Evolutionary conservation across 2,797 vertebrate genomes (phyloP).

Genomic region (Lithobates pipiens): DNA sequence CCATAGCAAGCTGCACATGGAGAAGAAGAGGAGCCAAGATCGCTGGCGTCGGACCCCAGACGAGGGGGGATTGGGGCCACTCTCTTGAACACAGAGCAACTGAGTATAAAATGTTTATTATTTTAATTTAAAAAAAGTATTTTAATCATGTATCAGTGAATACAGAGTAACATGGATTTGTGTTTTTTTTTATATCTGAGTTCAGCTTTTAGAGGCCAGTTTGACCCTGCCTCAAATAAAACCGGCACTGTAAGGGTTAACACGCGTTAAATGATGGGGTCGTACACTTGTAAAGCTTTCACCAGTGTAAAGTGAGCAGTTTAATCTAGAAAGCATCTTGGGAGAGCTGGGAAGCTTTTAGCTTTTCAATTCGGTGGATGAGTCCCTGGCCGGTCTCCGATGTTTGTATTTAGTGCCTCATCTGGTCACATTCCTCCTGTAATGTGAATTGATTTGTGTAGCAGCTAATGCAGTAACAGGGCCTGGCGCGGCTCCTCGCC

Average conservation of each 20-base stretch:
- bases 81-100: too few species aligned
- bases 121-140: too few species aligned
- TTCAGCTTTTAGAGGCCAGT: not conserved
- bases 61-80: too few species aligned
- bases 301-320: not conserved
- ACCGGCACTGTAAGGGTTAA: not conserved
- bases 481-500: constrained; percentile 18
- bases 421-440: constrained; percentile 50
- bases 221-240: not conserved
- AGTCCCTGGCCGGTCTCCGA: constrained; percentile 8
- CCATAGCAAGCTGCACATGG: too few species aligned
- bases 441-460: constrained; percentile 55
- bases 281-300: too few species aligned
- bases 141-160: too few species aligned
- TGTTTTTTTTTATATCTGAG: not conserved
- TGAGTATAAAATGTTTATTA: too few species aligned
- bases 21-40: too few species aligned
- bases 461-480: constrained; percentile 35
- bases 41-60: too few species aligned
- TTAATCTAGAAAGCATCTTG: not conserved
- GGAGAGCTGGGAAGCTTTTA: not conserved
- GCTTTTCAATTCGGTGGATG: constrained; percentile 15
- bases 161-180: too few species aligned
- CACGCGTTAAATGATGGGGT: not conserved
- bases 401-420: constrained; percentile 46